Base-by-base conservation (phyloP, 1,140 invertebrate species). In the Drosophila kohkoa region DNA sequence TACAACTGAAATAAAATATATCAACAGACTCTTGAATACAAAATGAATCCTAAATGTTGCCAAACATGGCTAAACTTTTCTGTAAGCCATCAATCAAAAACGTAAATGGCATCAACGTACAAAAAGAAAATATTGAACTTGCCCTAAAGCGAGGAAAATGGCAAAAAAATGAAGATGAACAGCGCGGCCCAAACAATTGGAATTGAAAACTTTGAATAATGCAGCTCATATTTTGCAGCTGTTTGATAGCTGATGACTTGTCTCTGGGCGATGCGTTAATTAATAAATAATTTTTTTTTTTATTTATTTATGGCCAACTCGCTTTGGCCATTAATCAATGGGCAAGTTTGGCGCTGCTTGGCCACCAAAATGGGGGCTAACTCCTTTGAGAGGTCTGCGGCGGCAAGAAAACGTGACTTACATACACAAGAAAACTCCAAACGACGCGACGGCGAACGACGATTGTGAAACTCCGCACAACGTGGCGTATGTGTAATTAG, bases 401-500 rank as follows among this genome's bases (percentile, higher is more conserved):
- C 79, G 83, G 83, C 85, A 89, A 89, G 80, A 89, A 88, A 81
- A 88, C 83, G 83, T 89, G 83, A 89, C 83, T 89, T 51, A 81
- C 74, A 88, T 88, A 78, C 81, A 78, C 81, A 55, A 66, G 69
- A 77, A 62, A 70, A 69, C 38, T 59, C 46, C 52, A 60, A 25
- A 4, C 20, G 20, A 25, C 20, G n/a, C 51, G 65, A 30, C 52
- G 63, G 58, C 52, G 5, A 51, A 48, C 52, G 71, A 69, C 49
- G 71, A 69, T 88, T 88, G 80, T 67, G 83, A 80, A 80, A 88
- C 64, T 46, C 62, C 72, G 85, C 85, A 75, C 85, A 81, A 89
- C 85, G 86, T 86, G 85, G 85, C 86, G 86, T 89, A 89, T 89
- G 85, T 90, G 85, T 89, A 89, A 89, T 89, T 89, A 89, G 86